Percentiles rank a stretch among this genome's conserved stretches.
Conservation (phyloP, 2,888 invertebrate species). For the Drosophila atripex region DNA sequence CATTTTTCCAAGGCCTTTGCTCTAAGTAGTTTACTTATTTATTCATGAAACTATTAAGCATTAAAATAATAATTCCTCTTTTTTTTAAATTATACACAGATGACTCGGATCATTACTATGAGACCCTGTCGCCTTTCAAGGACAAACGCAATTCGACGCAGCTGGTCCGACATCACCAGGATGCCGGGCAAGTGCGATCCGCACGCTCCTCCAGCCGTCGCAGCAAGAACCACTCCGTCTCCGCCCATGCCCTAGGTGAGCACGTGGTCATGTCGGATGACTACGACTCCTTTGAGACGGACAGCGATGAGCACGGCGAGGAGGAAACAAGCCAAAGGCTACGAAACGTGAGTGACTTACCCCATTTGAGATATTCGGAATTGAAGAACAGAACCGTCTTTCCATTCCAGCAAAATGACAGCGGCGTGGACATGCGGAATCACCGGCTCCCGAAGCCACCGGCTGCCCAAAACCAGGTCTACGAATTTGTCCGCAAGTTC, state of each 20-base stretch:
- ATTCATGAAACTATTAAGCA: too few species aligned
- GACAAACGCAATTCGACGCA: constrained; percentile 75
- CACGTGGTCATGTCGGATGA: constrained; percentile 85
- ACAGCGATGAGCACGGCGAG: constrained; percentile 84
- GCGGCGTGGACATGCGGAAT: constrained; percentile 85
- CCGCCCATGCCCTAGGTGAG: constrained; percentile 74
- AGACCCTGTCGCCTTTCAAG: constrained; percentile 85
- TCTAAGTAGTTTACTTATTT: not conserved
- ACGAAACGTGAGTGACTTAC: constrained; percentile 75
- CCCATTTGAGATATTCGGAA: not conserved
- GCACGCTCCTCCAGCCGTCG: constrained; percentile 61
- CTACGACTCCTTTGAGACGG: constrained; percentile 90
- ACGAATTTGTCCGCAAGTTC: constrained; percentile 89
- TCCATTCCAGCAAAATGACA: constrained; percentile 82
- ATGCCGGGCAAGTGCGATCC: constrained; percentile 36
- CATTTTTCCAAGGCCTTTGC: not conserved
- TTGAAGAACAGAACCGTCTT: not conserved
- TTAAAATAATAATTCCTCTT: constrained; percentile 9
- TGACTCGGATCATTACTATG: constrained; percentile 89
- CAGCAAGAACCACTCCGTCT: constrained; percentile 71
- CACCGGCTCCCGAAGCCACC: constrained; percentile 87
- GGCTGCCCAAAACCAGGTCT: constrained; percentile 85
- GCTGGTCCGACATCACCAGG: constrained; percentile 58
- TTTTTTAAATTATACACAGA: constrained; percentile 85
- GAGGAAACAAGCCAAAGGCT: constrained; percentile 61